Base-by-base conservation (phyloP, 2,797 vertebrate genomes). In the Sternotherus odoratus region DNA sequence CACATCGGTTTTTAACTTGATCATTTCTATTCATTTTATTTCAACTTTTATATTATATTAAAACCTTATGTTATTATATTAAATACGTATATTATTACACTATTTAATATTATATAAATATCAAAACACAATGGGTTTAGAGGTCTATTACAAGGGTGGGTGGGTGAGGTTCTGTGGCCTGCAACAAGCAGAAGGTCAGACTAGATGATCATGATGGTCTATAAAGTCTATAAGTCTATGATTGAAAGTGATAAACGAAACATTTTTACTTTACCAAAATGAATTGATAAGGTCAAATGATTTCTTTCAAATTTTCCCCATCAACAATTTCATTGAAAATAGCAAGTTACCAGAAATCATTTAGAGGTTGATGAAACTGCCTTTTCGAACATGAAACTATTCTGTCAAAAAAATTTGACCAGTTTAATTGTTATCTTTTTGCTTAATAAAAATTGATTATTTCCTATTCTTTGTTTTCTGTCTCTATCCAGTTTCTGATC, bases 321-420 rank as follows among this genome's bases (percentile, higher is more conserved):
- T 57, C 63, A 51, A 11, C 82, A 93, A 91, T 86, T 82, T 87
- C 21, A 80, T 82, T 87, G 36, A 77, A 91, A 94, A 83, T 3
- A 72, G 56, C 16, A 53, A 4, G 0, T 72, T 92, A 26, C 8
- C 72, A 11, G 53, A 24, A 82, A 53, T 77, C 19, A 94, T 39
- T 56, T 4, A 33, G 6, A 94, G 89, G 11, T 90, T 81, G 84
- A 86, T 80, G 79, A 36, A 8, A 39, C 81, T 80, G 79, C 54
- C 36, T 72, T 51, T 46, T 21, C 4, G 74, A 78, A 4, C 11
- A 82, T 39, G 77, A 89, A 36, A 13, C 2, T 66, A 1, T 72
- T 86, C 15, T 86, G 19, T 57, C 72, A 63, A 94, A 78, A 0
- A 0, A 2, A 36, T 54, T n/a, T 3, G 5, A 19, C 83, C 54